Conservation (phyloP, 2,113 vertebrate genomes). For the Casuarius casuarius region DNA sequence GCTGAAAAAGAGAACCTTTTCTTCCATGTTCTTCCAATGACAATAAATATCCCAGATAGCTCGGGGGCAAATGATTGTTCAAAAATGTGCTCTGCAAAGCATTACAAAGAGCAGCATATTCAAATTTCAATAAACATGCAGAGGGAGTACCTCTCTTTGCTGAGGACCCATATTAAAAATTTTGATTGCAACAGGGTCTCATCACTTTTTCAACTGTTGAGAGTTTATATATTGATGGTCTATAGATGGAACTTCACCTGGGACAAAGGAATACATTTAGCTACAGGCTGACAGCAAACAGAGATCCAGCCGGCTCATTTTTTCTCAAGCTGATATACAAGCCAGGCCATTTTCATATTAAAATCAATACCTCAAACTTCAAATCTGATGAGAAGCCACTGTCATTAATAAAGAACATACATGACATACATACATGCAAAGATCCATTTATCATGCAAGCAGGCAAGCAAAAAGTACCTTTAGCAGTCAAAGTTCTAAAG, state of each 20-base stretch:
- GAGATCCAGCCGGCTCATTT: not conserved
- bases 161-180: not conserved
- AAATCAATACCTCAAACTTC: not conserved
- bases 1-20: not conserved
- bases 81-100: conserved; percentile 24
- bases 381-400: not conserved
- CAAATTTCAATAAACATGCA: not conserved
- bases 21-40: conserved; percentile 9
- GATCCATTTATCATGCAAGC: not conserved
- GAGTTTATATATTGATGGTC: not conserved
- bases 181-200: not conserved
- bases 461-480: not conserved
- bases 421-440: not conserved
- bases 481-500: not conserved
- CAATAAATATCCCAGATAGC: conserved; percentile 41
- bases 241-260: not conserved
- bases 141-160: not conserved
- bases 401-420: not conserved
- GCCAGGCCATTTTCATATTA: not conserved
- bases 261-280: not conserved
- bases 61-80: not conserved
- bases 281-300: not conserved
- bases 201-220: not conserved
- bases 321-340: not conserved
- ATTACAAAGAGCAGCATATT: conserved; percentile 2